Evolutionary conservation across 2,797 vertebrate genomes (phyloP).

Genomic region (Platyrinchus mystaceus): DNA sequence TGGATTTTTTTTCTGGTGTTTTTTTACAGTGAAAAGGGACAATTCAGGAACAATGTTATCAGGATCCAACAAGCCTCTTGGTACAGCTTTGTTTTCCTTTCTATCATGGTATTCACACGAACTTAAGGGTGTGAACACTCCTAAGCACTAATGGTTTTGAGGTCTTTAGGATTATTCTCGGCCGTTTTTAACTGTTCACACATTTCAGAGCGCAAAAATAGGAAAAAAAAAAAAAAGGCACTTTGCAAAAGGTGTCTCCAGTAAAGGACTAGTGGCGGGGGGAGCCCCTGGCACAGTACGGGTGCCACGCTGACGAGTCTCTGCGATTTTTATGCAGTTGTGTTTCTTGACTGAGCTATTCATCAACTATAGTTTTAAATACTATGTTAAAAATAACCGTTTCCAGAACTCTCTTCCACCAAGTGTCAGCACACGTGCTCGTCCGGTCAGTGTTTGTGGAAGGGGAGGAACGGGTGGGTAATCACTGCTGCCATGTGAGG

Average conservation of each 20-base stretch:
- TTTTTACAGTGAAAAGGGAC: neutral
- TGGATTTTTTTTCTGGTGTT: neutral
- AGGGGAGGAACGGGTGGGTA: neutral
- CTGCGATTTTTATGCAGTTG: neutral
- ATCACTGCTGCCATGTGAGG: neutral
- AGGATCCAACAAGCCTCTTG: neutral
- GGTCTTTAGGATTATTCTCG: neutral
- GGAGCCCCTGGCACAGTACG: neutral
- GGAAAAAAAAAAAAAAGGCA: neutral
- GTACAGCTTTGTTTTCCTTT: neutral
- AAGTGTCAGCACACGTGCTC: accelerated
- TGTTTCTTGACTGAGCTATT: neutral
- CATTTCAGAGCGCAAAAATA: neutral
- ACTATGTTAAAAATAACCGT: neutral
- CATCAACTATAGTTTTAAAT: neutral
- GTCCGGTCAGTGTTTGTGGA: neutral
- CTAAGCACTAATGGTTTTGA: neutral
- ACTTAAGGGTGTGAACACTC: neutral
- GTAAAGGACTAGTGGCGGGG: accelerated
- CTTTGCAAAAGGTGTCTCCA: neutral
- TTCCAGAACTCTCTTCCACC: neutral
- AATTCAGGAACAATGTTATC: conserved; percentile 26
- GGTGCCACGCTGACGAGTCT: neutral
- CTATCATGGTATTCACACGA: neutral
- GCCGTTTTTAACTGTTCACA: neutral